These are phyloP conservation scores for Spheniscus mendiculus DNA, from an alignment of 2,113 vertebrate genomes.

Conservation along the genomic window DNA sequence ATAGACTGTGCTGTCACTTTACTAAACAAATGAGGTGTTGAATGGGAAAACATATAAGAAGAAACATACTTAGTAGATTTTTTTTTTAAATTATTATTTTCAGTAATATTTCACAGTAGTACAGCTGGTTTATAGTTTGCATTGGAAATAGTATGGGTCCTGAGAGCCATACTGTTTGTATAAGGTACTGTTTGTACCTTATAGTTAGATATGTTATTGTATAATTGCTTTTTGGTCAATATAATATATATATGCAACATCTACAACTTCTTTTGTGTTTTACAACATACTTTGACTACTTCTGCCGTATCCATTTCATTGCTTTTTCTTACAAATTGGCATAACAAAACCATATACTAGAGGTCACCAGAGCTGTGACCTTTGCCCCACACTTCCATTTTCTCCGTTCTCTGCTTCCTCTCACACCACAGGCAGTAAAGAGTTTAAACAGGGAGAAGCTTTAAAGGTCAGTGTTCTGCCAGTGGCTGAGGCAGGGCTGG, in stretches of 20 bases:
- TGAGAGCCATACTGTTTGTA: neutral
- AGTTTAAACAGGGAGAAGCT: conserved; percentile 47
- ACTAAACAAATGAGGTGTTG: neutral
- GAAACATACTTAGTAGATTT: neutral
- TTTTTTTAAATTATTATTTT: neutral
- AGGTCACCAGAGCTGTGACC: neutral
- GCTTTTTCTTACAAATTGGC: neutral
- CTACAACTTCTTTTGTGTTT: neutral
- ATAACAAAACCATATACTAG: neutral
- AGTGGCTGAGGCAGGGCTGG: neutral
- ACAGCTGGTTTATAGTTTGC: rapidly evolving
- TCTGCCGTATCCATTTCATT: neutral
- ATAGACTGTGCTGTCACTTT: neutral
- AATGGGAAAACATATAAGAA: neutral
- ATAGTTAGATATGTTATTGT: rapidly evolving
- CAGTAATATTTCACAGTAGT: neutral
- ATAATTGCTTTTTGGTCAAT: neutral
- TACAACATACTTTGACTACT: neutral
- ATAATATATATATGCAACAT: neutral
- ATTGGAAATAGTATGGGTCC: neutral
- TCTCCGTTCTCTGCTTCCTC: neutral
- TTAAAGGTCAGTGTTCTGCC: conserved; percentile 40
- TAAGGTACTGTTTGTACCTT: neutral
- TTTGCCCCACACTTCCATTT: conserved; percentile 1
- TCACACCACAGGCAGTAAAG: conserved; percentile 28